Evolutionary conservation across 2,113 vertebrate genomes (phyloP).

Genomic region (Nibea albiflora): DNA sequence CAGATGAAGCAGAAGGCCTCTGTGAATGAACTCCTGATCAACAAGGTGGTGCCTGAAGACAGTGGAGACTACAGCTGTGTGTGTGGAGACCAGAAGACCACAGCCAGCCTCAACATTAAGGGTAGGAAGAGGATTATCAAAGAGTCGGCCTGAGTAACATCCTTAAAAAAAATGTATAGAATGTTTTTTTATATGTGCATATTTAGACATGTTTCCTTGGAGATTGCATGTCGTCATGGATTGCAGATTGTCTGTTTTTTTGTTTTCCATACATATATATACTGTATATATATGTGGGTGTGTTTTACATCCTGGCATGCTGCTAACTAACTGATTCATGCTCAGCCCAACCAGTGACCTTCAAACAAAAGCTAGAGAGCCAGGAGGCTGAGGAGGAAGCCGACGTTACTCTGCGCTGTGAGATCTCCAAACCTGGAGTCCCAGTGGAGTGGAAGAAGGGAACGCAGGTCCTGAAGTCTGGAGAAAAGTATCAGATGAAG

Average conservation of each 20-base stretch:
- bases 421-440: slow-evolving; percentile 84
- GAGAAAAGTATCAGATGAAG: slow-evolving; percentile 86
- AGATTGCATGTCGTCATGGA: neutral
- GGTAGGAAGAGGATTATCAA: slow-evolving; percentile 53
- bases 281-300: neutral
- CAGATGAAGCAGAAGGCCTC: slow-evolving; percentile 78
- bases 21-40: slow-evolving; percentile 79
- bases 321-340: slow-evolving; percentile 6
- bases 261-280: neutral
- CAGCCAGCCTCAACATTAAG: slow-evolving; percentile 77
- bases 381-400: slow-evolving; percentile 83
- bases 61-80: slow-evolving; percentile 84
- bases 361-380: slow-evolving; percentile 78
- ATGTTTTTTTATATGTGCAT: neutral
- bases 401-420: slow-evolving; percentile 81
- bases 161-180: neutral
- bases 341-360: slow-evolving; percentile 21
- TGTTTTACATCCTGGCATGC: neutral
- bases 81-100: slow-evolving; percentile 84
- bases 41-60: slow-evolving; percentile 61
- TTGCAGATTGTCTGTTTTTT: neutral
- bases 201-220: neutral
- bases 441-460: slow-evolving; percentile 87
- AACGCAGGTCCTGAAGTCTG: slow-evolving; percentile 68
- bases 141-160: neutral